phyloP scores from a whole-genome alignment of 1,140 invertebrate species.

The Bombyx mori region ASM3026992v2 NC_085120.1:3751001-3751500 shows the following conservation, averaged over 20 bases:
- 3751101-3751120: too few species aligned
- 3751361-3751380: not conserved
- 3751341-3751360: constrained; percentile 19
- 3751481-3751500: too few species aligned
- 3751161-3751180: not conserved
- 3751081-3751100: not conserved
- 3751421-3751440: too few species aligned
- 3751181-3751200: constrained; percentile 24
- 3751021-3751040: not conserved
- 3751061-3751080: not conserved
- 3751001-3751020: too few species aligned
- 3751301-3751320: constrained; percentile 16
- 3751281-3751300: constrained; percentile 38
- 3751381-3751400: not conserved
- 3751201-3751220: constrained; percentile 27
- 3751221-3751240: constrained; percentile 45
- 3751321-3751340: constrained; percentile 32
- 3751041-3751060: not conserved
- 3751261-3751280: constrained; percentile 35
- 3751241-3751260: constrained; percentile 53
- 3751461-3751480: too few species aligned
- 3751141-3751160: not conserved
- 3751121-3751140: too few species aligned
- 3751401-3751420: too few species aligned
- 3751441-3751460: too few species aligned